Conservation (phyloP, 1,140 invertebrate species). For the Mizuhopecten yessoensis region DNA sequence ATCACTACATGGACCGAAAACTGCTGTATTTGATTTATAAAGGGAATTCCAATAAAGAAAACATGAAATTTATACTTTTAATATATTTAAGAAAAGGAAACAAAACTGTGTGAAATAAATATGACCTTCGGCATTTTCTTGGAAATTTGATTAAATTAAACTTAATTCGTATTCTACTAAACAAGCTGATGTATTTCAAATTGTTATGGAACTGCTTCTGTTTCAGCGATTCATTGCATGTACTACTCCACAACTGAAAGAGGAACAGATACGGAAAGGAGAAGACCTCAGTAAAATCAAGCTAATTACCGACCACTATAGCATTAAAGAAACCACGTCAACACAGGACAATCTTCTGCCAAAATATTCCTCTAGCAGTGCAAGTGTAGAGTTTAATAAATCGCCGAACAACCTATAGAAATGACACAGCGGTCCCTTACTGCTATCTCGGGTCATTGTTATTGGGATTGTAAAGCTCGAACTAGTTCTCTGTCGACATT, state of each 20-base stretch:
- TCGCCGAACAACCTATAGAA: neutral
- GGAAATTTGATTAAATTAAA: too few species aligned
- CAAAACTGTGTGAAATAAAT: too few species aligned
- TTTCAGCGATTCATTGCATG: slow-evolving; percentile 62
- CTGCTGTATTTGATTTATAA: too few species aligned
- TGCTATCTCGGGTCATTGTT: neutral
- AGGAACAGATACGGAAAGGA: slow-evolving; percentile 65
- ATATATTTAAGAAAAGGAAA: too few species aligned
- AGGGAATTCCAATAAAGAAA: too few species aligned
- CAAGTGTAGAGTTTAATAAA: slow-evolving; percentile 7
- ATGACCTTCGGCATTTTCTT: too few species aligned
- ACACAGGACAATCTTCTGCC: neutral
- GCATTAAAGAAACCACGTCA: neutral
- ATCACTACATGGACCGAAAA: too few species aligned
- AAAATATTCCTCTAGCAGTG: neutral
- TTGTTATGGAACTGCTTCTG: too few species aligned
- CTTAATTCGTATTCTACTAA: too few species aligned
- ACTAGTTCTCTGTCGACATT: neutral
- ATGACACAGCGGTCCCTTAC: neutral
- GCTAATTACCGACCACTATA: slow-evolving; percentile 16
- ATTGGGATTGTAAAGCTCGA: neutral
- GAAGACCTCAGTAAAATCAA: slow-evolving; percentile 62
- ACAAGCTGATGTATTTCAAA: too few species aligned
- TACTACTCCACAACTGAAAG: slow-evolving; percentile 61
- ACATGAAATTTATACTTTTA: too few species aligned